Conservation (phyloP, 2,888 invertebrate genomes). For the Cactoblastis cactorum region DNA sequence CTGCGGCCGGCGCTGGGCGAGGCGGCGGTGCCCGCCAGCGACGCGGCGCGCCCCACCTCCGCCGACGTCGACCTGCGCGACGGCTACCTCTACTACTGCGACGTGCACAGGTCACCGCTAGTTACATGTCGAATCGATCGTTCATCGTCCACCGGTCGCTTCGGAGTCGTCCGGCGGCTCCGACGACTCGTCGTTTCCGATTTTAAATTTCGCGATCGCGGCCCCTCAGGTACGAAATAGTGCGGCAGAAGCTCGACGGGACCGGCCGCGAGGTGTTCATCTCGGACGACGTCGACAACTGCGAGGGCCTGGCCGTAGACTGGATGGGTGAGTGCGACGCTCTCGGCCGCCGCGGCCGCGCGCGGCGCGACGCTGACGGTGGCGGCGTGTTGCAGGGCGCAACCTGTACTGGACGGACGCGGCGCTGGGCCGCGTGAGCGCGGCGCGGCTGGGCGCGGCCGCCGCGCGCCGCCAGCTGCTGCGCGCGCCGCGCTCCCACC, state of each 20-base stretch:
- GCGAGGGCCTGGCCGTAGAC: conserved; percentile 89
- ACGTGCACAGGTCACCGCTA: conserved; percentile 52
- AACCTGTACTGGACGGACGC: conserved; percentile 93
- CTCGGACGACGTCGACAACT: conserved; percentile 79
- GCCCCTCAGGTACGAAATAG: conserved; percentile 74
- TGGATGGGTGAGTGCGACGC: conserved; percentile 82
- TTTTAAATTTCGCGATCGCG: too few relatives aligned
- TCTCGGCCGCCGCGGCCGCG: conserved; percentile 84
- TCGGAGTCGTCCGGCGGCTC: too few relatives aligned
- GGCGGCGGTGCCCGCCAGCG: conserved; percentile 80
- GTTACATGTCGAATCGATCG: too few relatives aligned
- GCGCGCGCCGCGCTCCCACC: conserved; percentile 76
- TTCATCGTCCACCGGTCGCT: too few relatives aligned
- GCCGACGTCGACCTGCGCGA: conserved; percentile 83
- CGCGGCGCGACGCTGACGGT: conserved; percentile 84
- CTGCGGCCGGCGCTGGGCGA: conserved; percentile 32
- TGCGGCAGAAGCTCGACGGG: conserved; percentile 82
- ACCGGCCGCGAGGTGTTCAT: conserved; percentile 77
- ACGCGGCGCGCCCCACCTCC: conserved; percentile 83
- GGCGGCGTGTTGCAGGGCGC: conserved; percentile 65
- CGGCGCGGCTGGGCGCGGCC: conserved; percentile 82
- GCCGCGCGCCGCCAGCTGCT: conserved; percentile 80
- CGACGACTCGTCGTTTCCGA: too few relatives aligned
- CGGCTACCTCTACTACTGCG: conserved; percentile 82
- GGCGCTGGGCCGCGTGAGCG: conserved; percentile 83